These are phyloP conservation scores for Fistularia tabacaria DNA, from an alignment of 2,797 vertebrate species.

Conservation along the genomic window DNA sequence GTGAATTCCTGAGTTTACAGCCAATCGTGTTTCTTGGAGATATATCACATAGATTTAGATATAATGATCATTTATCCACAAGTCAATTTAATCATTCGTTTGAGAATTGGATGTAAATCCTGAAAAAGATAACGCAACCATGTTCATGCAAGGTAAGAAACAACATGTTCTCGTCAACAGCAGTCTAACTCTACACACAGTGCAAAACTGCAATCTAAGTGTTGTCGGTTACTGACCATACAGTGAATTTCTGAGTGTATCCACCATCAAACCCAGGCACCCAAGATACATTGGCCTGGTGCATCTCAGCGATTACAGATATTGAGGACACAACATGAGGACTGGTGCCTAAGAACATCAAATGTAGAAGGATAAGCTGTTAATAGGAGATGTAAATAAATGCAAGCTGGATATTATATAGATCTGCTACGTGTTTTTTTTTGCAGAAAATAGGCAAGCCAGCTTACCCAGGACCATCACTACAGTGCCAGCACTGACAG, in stretches of 20 bases:
- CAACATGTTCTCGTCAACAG: not conserved
- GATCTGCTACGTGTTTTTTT: not conserved
- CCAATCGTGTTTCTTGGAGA: no score
- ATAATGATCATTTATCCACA: no score
- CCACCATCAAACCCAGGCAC: constrained; percentile 92
- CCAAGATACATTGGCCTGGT: constrained; percentile 89
- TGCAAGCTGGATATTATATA: not conserved
- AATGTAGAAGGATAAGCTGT: not conserved
- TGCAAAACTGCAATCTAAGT: not conserved
- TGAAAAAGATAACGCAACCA: not conserved
- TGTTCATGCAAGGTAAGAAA: not conserved
- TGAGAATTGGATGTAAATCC: not conserved
- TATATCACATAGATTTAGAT: no score
- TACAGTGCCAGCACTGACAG: constrained; percentile 75
- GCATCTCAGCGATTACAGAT: constrained; percentile 75
- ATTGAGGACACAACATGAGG: constrained; percentile 84
- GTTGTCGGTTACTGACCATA: constrained; percentile 80
- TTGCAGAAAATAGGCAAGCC: not conserved
- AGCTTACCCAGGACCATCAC: constrained; percentile 87
- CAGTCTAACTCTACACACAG: not conserved
- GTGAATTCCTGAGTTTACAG: no score
- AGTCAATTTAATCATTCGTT: no score
- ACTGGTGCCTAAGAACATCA: constrained; percentile 81
- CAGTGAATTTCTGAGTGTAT: constrained; percentile 90
- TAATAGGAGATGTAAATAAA: not conserved